phyloP scores from a whole-genome alignment of 2,888 invertebrate species.

The Mimas tiliae region DNA sequence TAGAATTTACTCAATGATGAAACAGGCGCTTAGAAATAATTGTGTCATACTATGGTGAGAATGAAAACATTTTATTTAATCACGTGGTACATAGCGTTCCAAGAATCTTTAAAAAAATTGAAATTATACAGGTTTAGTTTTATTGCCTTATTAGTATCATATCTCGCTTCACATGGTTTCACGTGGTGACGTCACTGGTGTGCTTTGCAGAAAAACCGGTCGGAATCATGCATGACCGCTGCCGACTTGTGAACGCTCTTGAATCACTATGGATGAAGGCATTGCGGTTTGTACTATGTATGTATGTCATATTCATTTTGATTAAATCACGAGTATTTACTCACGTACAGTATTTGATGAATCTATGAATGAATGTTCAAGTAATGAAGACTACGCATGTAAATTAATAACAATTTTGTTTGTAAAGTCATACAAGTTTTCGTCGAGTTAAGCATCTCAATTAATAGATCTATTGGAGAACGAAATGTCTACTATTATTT shows the following conservation, averaged over 20 bases:
- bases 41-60: no score
- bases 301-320: conserved; percentile 30
- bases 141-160: conserved; percentile 55
- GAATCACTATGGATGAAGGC: conserved; percentile 59
- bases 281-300: conserved; percentile 50
- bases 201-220: conserved; percentile 75
- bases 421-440: not conserved
- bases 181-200: conserved; percentile 66
- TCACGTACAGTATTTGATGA: not conserved
- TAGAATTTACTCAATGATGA: no score
- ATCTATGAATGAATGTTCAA: not conserved
- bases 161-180: conserved; percentile 51
- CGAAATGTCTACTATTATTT: conserved; percentile 16
- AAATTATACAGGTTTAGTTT: conserved; percentile 48
- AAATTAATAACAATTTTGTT: not conserved
- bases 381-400: not conserved
- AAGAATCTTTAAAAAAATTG: conserved; percentile 39
- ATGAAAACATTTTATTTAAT: no score
- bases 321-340: not conserved
- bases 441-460: not conserved
- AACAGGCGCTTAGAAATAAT: no score
- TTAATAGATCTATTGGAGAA: not conserved
- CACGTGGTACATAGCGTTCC: not conserved
- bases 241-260: conserved; percentile 68
- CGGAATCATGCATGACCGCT: conserved; percentile 69